Percentiles rank a stretch among this genome's conserved stretches.
Conservation (phyloP, 2,797 vertebrate species). For the Mormyrops attenuatus region DNA sequence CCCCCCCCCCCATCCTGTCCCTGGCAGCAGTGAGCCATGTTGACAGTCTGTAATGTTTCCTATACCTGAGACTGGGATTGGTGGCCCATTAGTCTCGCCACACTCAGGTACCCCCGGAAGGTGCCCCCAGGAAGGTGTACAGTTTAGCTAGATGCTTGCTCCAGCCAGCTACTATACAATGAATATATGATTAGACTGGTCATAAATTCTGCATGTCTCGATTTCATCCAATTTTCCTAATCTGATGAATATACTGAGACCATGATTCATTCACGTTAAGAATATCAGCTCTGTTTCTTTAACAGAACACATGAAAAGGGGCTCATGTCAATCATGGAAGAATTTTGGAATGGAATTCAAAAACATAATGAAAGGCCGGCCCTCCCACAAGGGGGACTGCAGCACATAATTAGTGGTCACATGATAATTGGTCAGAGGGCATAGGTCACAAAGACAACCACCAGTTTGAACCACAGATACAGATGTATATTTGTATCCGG, state of each 20-base stretch:
- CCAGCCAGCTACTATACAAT: not conserved
- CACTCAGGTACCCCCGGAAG: not conserved
- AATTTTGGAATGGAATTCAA: not conserved
- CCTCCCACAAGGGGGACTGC: not conserved
- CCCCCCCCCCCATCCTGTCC: not conserved
- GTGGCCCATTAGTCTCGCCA: not conserved
- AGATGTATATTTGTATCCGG: not conserved
- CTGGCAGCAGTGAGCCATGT: not conserved
- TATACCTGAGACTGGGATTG: not conserved
- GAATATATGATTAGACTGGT: not conserved
- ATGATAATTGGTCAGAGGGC: not conserved
- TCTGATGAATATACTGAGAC: not conserved
- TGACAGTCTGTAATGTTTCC: not conserved
- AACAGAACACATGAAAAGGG: not conserved
- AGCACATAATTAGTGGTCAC: not conserved
- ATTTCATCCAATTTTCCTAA: not conserved
- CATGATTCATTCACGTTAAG: not conserved
- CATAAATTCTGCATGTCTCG: not conserved
- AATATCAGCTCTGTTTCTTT: not conserved
- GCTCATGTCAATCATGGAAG: not conserved
- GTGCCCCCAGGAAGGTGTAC: not conserved
- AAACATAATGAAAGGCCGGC: not conserved
- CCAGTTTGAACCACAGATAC: not conserved
- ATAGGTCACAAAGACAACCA: not conserved
- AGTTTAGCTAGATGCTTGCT: not conserved